These are phyloP conservation scores for Hydrolagus affinis DNA, from an alignment of 2,113 vertebrate species.

Conservation along the genomic window DNA sequence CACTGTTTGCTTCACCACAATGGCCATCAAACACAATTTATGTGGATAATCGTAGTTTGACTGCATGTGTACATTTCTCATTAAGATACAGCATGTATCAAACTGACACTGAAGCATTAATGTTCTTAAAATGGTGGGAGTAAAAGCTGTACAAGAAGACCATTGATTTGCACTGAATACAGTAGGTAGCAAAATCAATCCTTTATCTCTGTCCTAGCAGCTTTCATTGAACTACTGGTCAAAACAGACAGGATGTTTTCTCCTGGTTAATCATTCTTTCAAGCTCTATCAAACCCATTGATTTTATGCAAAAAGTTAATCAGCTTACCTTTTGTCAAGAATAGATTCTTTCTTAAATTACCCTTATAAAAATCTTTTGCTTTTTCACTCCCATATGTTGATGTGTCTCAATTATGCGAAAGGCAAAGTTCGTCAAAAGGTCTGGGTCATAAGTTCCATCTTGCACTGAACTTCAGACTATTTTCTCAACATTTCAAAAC, in stretches of 20 bases:
- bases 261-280: constrained; percentile 42
- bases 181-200: constrained; percentile 19
- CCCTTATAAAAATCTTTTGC: constrained; percentile 42
- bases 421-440: not conserved
- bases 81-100: not conserved
- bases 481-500: too few relatives aligned
- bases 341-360: constrained; percentile 48
- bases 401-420: constrained; percentile 34
- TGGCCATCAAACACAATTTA: too few relatives aligned
- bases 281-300: constrained; percentile 42
- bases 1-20: too few relatives aligned
- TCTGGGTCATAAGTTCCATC: not conserved
- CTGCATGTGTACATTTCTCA: not conserved
- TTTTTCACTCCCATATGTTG: constrained; percentile 44
- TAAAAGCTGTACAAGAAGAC: not conserved
- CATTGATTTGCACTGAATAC: constrained; percentile 26
- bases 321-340: constrained; percentile 41
- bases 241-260: constrained; percentile 36
- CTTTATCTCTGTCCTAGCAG: constrained; percentile 28
- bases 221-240: constrained; percentile 32
- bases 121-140: not conserved
- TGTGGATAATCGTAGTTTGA: not conserved
- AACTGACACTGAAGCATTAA: not conserved
- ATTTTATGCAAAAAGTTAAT: constrained; percentile 49
- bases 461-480: too few relatives aligned